Evolutionary conservation across 2,888 invertebrate species (phyloP).

Genomic region (Netelia inedita): DNA sequence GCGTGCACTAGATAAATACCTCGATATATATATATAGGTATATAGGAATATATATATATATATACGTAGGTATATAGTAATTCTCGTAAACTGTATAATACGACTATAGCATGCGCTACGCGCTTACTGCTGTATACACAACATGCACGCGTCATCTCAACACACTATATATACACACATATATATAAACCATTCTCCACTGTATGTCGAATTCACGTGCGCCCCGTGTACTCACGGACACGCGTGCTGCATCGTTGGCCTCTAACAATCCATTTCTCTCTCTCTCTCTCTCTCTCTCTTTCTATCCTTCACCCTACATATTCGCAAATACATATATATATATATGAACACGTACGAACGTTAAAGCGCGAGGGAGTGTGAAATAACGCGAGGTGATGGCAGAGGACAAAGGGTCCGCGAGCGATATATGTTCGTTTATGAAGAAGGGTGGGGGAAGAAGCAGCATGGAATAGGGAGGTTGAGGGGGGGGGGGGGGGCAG

Average conservation of each 20-base stretch:
- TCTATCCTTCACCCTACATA: constrained; percentile 54
- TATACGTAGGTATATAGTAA: background rate
- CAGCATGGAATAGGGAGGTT: constrained; percentile 58
- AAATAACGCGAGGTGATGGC: constrained; percentile 84
- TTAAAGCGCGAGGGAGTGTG: constrained; percentile 79
- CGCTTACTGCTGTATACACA: constrained; percentile 30
- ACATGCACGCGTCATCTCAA: constrained; percentile 57
- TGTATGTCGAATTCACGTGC: constrained; percentile 45
- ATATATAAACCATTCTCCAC: background rate
- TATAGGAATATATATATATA: background rate
- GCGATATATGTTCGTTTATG: constrained; percentile 72
- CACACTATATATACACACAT: background rate
- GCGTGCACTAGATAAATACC: constrained; percentile 36
- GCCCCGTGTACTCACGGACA: constrained; percentile 33
- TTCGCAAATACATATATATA: constrained; percentile 15
- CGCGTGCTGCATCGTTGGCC: constrained; percentile 59
- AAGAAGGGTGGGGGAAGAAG: constrained; percentile 53
- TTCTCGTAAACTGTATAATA: background rate
- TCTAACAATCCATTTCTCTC: constrained; percentile 44
- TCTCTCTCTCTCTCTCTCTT: constrained; percentile 21
- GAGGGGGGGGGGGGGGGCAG: constrained; percentile 57
- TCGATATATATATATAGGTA: constrained; percentile 12
- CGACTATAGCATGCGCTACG: constrained; percentile 46
- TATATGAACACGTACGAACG: constrained; percentile 56
- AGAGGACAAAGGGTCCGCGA: constrained; percentile 83